phyloP scores from a whole-genome alignment of 2,113 vertebrate species.

The Salminus brasiliensis region DNA sequence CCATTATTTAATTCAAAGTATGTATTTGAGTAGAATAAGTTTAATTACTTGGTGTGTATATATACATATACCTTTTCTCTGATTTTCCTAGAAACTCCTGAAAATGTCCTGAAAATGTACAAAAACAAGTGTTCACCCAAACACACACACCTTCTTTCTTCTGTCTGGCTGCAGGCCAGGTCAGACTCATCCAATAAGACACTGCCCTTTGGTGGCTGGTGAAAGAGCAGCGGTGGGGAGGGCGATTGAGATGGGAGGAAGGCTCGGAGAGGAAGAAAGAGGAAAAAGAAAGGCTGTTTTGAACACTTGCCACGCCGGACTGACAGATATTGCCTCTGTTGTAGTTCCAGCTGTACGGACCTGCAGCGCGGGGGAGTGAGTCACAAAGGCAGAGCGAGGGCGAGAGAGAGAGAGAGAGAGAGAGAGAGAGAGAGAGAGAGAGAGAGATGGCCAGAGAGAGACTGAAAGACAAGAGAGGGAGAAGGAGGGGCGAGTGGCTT shows the following conservation, averaged over 20 bases:
- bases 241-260: conserved; percentile 32
- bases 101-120: not conserved
- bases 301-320: conserved; percentile 42
- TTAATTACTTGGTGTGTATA: too few species aligned
- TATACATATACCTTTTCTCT: too few species aligned
- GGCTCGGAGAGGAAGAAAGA: conserved; percentile 30
- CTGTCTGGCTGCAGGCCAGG: conserved; percentile 52
- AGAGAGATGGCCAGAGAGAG: not conserved
- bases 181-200: conserved; percentile 44
- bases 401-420: not conserved
- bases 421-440: conserved; percentile 18
- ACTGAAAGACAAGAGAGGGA: not conserved
- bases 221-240: conserved; percentile 49
- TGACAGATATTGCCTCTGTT: conserved; percentile 42
- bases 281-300: conserved; percentile 23
- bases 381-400: conserved; percentile 15
- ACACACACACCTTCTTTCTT: conserved; percentile 32
- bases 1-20: too few species aligned
- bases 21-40: too few species aligned
- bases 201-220: conserved; percentile 53
- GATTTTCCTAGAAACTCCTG: not conserved
- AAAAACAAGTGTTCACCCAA: conserved; percentile 24
- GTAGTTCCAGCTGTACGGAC: conserved; percentile 40
- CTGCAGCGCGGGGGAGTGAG: conserved; percentile 15
- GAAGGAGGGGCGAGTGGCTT: conserved; percentile 24